Percentiles rank a stretch among this genome's conserved stretches.
These are phyloP conservation scores for Semicossyphus pulcher DNA, from an alignment of 2,113 vertebrate species.

Conservation along the genomic window DNA sequence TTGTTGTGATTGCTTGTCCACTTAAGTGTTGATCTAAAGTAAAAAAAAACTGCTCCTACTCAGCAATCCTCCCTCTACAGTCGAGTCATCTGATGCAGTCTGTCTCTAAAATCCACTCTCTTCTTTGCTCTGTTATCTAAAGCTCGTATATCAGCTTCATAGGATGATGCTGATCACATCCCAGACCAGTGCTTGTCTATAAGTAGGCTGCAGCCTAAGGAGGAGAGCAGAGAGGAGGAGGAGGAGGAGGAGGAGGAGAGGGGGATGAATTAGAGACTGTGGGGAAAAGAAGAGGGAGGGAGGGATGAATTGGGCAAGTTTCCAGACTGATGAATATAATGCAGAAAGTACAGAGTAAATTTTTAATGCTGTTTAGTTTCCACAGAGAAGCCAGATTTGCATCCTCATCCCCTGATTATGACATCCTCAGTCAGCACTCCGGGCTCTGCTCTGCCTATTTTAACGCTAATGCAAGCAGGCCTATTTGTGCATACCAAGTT, in stretches of 20 bases:
- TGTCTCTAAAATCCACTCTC: slow-evolving; percentile 44
- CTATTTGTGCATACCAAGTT: slow-evolving; percentile 46
- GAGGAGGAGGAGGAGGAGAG: slow-evolving; percentile 13
- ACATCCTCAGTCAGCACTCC: slow-evolving; percentile 66
- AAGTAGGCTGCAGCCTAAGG: slow-evolving; percentile 48
- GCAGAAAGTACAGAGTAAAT: slow-evolving; percentile 65
- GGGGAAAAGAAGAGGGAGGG: slow-evolving; percentile 11
- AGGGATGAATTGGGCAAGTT: slow-evolving; percentile 47
- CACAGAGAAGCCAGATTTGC: slow-evolving; percentile 68
- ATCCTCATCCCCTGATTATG: slow-evolving; percentile 70
- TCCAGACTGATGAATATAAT: slow-evolving; percentile 65
- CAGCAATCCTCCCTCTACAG: background rate
- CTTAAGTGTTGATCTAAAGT: background rate
- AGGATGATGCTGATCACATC: slow-evolving; percentile 51
- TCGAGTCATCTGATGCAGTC: slow-evolving; percentile 39
- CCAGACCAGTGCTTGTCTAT: slow-evolving; percentile 23
- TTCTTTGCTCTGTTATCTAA: slow-evolving; percentile 41
- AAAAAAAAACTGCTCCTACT: background rate
- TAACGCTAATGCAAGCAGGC: slow-evolving; percentile 60
- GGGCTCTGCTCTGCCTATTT: slow-evolving; percentile 62
- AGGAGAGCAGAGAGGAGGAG: slow-evolving; percentile 26
- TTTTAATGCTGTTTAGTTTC: slow-evolving; percentile 72
- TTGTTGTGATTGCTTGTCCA: background rate
- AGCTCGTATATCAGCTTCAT: slow-evolving; percentile 57
- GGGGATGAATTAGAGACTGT: slow-evolving; percentile 22